phyloP scores from a whole-genome alignment of 1,140 invertebrate species.

The Harlomillsia oculata region DNA sequence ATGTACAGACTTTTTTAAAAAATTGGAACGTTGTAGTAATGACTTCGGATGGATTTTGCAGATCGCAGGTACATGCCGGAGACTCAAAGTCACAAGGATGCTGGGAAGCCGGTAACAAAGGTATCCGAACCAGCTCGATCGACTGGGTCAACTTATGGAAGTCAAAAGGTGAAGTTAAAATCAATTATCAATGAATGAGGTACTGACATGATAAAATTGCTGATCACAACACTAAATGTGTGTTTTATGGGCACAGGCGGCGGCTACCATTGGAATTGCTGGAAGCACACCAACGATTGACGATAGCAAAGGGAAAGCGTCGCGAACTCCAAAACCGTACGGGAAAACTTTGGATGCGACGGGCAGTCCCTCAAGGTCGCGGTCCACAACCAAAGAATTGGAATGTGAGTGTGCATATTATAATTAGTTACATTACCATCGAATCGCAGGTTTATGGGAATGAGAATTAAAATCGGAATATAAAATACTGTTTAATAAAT shows the following conservation, averaged over 20 bases:
- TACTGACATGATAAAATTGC: no score
- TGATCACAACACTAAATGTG: no score
- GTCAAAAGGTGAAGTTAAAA: slow-evolving; percentile 28
- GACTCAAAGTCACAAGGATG: slow-evolving; percentile 20
- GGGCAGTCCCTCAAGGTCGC: slow-evolving; percentile 65
- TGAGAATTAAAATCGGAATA: no score
- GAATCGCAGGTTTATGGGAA: no score
- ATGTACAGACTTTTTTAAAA: no score
- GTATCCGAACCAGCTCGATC: slow-evolving; percentile 3
- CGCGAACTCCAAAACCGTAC: slow-evolving; percentile 59
- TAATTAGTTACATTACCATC: not conserved
- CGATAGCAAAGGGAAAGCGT: not conserved
- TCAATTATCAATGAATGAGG: no score
- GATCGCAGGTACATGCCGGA: slow-evolving; percentile 63
- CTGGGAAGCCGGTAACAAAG: slow-evolving; percentile 22
- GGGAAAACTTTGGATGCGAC: slow-evolving; percentile 60
- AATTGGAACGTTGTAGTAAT: no score
- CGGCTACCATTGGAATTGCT: slow-evolving; percentile 26
- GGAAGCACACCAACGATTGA: slow-evolving; percentile 4
- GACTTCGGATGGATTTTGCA: slow-evolving; percentile 36
- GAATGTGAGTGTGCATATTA: slow-evolving; percentile 50
- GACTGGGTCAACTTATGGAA: slow-evolving; percentile 22
- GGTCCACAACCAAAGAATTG: slow-evolving; percentile 80
- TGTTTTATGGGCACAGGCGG: slow-evolving; percentile 14
- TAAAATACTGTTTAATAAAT: slow-evolving; percentile 21